Evolutionary conservation across 2,113 vertebrate species (phyloP).

Genomic region (Equus przewalskii): DNA sequence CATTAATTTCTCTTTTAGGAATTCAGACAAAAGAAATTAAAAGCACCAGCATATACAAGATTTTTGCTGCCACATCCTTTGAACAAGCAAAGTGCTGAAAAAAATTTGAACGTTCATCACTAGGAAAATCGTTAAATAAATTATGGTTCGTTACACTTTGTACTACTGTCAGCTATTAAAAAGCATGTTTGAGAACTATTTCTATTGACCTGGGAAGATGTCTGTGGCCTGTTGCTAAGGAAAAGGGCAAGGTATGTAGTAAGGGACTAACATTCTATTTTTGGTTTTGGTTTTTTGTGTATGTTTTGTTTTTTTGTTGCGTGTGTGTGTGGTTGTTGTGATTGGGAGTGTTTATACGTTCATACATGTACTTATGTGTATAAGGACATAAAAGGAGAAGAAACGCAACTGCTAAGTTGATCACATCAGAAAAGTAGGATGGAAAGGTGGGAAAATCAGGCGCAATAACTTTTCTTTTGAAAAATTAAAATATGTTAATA

Average conservation of each 20-base stretch:
- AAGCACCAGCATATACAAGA: neutral
- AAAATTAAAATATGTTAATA: conserved; percentile 11
- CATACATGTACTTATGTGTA: neutral
- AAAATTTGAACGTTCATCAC: neutral
- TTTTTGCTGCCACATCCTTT: neutral
- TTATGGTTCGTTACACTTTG: neutral
- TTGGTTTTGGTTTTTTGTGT: neutral
- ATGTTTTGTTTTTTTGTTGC: neutral
- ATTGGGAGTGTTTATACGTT: neutral
- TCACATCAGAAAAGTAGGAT: neutral
- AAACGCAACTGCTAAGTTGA: neutral
- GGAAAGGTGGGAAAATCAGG: neutral
- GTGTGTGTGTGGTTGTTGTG: neutral
- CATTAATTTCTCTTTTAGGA: conserved; percentile 16
- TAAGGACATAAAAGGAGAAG: neutral
- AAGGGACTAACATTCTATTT: neutral
- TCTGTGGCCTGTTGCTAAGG: neutral
- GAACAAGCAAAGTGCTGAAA: conserved; percentile 4
- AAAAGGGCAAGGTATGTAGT: neutral
- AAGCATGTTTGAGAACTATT: neutral
- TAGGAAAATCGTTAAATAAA: conserved; percentile 4
- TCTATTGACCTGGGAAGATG: neutral
- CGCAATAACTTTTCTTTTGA: neutral
- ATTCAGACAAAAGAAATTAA: conserved; percentile 19
- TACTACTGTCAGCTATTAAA: neutral